Conservation (phyloP, 1,140 invertebrate genomes). For the Odontomachus brunneus region DNA sequence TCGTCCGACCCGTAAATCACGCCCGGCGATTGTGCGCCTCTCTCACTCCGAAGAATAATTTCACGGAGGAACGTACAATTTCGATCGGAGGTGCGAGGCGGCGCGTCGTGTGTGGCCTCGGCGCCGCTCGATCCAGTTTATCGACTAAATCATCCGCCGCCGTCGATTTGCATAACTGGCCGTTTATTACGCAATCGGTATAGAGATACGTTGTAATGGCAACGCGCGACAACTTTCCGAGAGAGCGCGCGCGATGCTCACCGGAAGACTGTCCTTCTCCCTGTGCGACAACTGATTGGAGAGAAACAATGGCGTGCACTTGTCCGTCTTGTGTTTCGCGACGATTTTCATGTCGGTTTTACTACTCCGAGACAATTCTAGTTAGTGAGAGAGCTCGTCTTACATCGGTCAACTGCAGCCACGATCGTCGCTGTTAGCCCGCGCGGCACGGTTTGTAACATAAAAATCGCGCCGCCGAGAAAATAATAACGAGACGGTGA, state of each 20-base stretch:
- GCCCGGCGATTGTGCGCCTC: conserved; percentile 32
- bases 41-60: conserved; percentile 58
- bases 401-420: background rate
- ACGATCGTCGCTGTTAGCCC: no score
- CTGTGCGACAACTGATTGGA: no score
- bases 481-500: background rate
- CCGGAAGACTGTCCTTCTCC: no score
- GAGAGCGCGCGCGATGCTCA: no score
- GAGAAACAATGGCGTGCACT: no score
- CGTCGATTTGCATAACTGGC: conserved; percentile 68
- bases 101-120: conserved; percentile 59
- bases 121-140: conserved; percentile 63
- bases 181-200: conserved; percentile 63
- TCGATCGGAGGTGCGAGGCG: conserved; percentile 52
- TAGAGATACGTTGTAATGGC: conserved; percentile 14
- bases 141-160: conserved; percentile 67
- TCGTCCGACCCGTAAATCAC: conserved; percentile 67
- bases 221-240: background rate
- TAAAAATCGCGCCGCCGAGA: background rate
- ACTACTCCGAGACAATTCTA: no score
- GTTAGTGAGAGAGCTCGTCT: no score
- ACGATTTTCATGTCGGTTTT: no score
- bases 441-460: background rate
- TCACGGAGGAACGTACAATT: conserved; percentile 58
- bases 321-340: no score